Base-by-base conservation (phyloP, 1,140 invertebrate genomes). In the Drosophila virilis region DNA sequence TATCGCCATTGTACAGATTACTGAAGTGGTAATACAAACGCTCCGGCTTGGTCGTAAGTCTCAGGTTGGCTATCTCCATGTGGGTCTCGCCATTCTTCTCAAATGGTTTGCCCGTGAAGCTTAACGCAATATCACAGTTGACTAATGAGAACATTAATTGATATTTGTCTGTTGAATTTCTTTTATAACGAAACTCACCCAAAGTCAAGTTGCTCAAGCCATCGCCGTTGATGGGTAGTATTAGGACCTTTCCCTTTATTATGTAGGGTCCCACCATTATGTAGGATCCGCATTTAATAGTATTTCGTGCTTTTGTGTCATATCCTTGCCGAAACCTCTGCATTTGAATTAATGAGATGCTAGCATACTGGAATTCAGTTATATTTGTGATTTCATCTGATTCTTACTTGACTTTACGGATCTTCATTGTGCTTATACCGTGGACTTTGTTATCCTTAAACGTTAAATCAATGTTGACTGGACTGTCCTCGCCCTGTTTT, bases 1-100 rank as follows among this genome's bases (percentile, higher is more conserved):
- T 86, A 62, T 93, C 91, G 1, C 93, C 92, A 77, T 92, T 93
- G 71, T 92, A 93, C 2, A 93, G 73, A 77, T 93, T 92, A 22
- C 79, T 78, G 9, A 93, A 83, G 17, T 92, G 22, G 17, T 88
- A 74, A 54, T 74, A 37, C 38, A 85, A 45, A 8, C 74, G 64
- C 17, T 54, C 10, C 0, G 78, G 58, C 2, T 77, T 60, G 3
- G 38, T 6, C 3, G 13, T 1, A 6, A 86, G 12, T 12, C 64
- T 72, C 17, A 84, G 8, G 45, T 83, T 59, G 4, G 61, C 73
- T 10, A 73, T 37, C 8, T 80, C 68, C 72, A 91, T 77, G 28
- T 86, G 81, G 5, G 48, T 67, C 6, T 55, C 72, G 8, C 82
- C 86, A 45, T 90, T 50, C 59, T 78, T 78, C 45, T 73, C 71